Evolutionary conservation across 2,797 vertebrate species (phyloP).

Genomic region (Streptopelia turtur): DNA sequence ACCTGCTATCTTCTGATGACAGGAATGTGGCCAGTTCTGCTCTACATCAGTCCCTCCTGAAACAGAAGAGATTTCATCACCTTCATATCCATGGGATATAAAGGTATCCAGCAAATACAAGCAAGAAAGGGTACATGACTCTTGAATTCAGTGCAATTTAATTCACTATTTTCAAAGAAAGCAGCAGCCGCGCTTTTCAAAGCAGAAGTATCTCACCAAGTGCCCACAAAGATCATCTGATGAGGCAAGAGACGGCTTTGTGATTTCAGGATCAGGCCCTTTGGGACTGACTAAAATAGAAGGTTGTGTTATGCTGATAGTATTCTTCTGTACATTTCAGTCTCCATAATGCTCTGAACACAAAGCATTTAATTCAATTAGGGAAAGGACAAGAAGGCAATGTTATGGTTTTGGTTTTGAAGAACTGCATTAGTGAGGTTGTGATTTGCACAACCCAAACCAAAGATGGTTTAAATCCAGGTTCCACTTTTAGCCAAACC

Average conservation of each 20-base stretch:
- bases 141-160: background rate
- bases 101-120: background rate
- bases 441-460: conserved; percentile 63
- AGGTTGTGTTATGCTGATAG: conserved; percentile 21
- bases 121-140: background rate
- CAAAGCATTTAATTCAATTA: conserved; percentile 50
- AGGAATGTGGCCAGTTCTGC: background rate
- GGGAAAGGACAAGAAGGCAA: conserved; percentile 31
- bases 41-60: background rate
- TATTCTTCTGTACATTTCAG: conserved; percentile 10
- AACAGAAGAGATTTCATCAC: background rate
- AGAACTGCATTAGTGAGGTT: conserved; percentile 45
- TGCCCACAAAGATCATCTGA: background rate
- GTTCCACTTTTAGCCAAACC: conserved; percentile 67
- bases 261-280: conserved; percentile 29
- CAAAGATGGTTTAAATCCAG: conserved; percentile 17
- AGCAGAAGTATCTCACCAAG: background rate
- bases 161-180: background rate
- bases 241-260: background rate
- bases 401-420: conserved; percentile 69
- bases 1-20: background rate
- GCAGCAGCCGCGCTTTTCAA: conserved; percentile 12
- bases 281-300: conserved; percentile 53
- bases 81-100: background rate
- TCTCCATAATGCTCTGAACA: background rate